A percentile compares a stretch with the other conserved stretches of the same genome.
Conservation (phyloP, 2,888 invertebrate genomes). For the Volucella bombylans region DNA sequence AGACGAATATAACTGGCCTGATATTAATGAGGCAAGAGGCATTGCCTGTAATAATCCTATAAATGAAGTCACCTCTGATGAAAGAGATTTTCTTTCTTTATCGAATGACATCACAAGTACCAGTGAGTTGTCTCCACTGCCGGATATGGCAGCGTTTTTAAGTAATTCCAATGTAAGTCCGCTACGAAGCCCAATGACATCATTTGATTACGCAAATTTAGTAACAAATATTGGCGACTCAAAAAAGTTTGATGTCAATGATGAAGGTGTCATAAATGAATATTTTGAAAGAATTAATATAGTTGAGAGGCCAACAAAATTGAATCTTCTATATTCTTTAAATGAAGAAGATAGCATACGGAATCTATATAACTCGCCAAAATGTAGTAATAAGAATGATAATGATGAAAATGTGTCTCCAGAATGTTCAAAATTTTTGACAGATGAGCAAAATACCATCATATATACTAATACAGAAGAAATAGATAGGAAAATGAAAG, state of each 20-base stretch:
- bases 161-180: slow-evolving; percentile 76
- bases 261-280: slow-evolving; percentile 82
- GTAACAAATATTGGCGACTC: slow-evolving; percentile 62
- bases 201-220: slow-evolving; percentile 76
- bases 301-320: slow-evolving; percentile 80
- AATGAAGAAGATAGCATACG: slow-evolving; percentile 77
- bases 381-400: slow-evolving; percentile 15
- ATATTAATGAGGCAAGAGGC: slow-evolving; percentile 69
- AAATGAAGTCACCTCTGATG: slow-evolving; percentile 30
- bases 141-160: slow-evolving; percentile 77
- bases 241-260: slow-evolving; percentile 78
- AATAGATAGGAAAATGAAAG: slow-evolving; percentile 74
- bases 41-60: slow-evolving; percentile 58
- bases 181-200: slow-evolving; percentile 76
- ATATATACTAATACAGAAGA: slow-evolving; percentile 4
- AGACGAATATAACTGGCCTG: slow-evolving; percentile 75
- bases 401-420: neutral
- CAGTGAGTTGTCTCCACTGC: slow-evolving; percentile 78
- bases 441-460: neutral
- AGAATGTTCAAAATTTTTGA: neutral
- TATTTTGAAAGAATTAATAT: slow-evolving; percentile 82
- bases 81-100: slow-evolving; percentile 46
- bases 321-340: slow-evolving; percentile 80
- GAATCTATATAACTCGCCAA: slow-evolving; percentile 69
- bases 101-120: slow-evolving; percentile 76